phyloP scores from a whole-genome alignment of 2,888 invertebrate genomes.

The Drosophila eohydei region DNA sequence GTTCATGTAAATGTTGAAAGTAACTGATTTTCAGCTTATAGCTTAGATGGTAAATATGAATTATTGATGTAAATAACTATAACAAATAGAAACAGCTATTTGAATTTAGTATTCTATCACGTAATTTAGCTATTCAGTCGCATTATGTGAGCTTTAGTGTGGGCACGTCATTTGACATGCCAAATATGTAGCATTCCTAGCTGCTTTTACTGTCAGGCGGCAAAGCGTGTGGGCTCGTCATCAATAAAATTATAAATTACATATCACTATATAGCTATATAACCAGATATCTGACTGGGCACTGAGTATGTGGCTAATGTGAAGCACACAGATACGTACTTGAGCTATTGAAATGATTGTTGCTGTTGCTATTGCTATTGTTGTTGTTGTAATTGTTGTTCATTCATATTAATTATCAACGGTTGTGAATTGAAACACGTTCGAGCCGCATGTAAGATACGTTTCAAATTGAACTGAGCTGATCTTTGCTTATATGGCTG shows the following conservation, averaged over 20 bases:
- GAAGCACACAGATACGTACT: slow-evolving; percentile 40
- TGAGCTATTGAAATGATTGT: slow-evolving; percentile 28
- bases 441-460: slow-evolving; percentile 46
- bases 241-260: slow-evolving; percentile 40
- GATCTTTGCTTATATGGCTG: slow-evolving; percentile 57
- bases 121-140: slow-evolving; percentile 12
- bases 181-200: slow-evolving; percentile 66
- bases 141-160: slow-evolving; percentile 20
- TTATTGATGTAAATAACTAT: neutral
- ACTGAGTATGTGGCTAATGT: slow-evolving; percentile 12
- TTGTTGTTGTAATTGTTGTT: slow-evolving; percentile 18
- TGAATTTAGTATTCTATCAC: neutral
- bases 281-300: slow-evolving; percentile 12
- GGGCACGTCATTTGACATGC: slow-evolving; percentile 55
- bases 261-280: slow-evolving; percentile 19
- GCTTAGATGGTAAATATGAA: neutral
- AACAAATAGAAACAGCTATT: slow-evolving; percentile 21
- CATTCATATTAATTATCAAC: slow-evolving; percentile 73
- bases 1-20: neutral
- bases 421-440: slow-evolving; percentile 72
- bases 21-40: neutral
- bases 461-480: slow-evolving; percentile 30
- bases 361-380: slow-evolving; percentile 8
- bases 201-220: slow-evolving; percentile 55
- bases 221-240: slow-evolving; percentile 67